Evolutionary conservation across 2,113 vertebrate genomes (phyloP).

Genomic region (Oplegnathus fasciatus): DNA sequence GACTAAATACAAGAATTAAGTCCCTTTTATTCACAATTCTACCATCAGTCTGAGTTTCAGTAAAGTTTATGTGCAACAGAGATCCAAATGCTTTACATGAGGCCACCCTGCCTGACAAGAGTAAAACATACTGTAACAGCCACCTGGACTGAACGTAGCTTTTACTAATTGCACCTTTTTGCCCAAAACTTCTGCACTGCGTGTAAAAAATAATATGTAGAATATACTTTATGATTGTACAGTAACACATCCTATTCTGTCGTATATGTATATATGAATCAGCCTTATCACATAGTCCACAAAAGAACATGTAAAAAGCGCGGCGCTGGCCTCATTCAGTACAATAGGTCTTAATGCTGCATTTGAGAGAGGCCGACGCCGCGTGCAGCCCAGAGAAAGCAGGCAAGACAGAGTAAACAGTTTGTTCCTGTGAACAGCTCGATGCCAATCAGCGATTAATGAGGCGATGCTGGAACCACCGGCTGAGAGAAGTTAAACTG

Average conservation of each 20-base stretch:
- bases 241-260: background rate
- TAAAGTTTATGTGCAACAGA: too few relatives aligned
- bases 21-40: too few relatives aligned
- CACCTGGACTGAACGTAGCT: conserved; percentile 18
- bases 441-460: conserved; percentile 90
- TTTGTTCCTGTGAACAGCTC: conserved; percentile 86
- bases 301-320: conserved; percentile 46
- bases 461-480: conserved; percentile 86
- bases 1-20: background rate
- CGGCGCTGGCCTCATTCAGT: conserved; percentile 27
- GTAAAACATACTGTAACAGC: background rate
- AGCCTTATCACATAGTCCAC: conserved; percentile 29
- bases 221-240: background rate
- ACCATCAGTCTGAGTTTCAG: too few relatives aligned
- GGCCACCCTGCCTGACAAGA: too few relatives aligned
- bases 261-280: conserved; percentile 13
- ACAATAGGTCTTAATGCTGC: conserved; percentile 79
- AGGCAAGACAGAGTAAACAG: conserved; percentile 86
- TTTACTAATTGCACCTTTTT: background rate
- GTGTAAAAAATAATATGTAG: background rate
- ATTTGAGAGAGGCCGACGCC: conserved; percentile 55
- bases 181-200: background rate
- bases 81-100: background rate
- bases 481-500: conserved; percentile 88
- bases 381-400: conserved; percentile 77